Evolutionary conservation across 2,888 invertebrate species (phyloP).

Genomic region (Sinodicranocentrus sp.): DNA sequence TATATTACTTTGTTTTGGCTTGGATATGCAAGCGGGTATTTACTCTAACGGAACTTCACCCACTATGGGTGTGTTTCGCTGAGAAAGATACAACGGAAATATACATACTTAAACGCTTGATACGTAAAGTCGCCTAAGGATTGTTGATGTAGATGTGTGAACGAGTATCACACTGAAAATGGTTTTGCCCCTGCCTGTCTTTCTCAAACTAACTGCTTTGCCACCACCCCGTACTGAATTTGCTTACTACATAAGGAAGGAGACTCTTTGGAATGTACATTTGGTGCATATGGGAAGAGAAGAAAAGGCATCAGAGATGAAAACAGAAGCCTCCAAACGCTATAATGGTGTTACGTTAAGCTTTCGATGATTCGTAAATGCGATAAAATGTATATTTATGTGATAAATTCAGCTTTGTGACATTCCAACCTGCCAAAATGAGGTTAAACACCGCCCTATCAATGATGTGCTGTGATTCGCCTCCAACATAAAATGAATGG

Average conservation of each 20-base stretch:
- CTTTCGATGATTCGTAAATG: slow-evolving; percentile 10
- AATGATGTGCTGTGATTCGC: neutral
- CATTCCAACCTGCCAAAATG: slow-evolving; percentile 22
- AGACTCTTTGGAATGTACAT: neutral
- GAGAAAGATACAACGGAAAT: slow-evolving; percentile 18
- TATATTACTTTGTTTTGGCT: slow-evolving; percentile 46
- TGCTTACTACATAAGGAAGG: neutral
- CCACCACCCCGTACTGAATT: neutral
- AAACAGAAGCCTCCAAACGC: neutral
- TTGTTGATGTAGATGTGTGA: slow-evolving; percentile 17
- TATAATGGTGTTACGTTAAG: neutral
- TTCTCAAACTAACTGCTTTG: neutral
- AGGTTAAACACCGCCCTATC: neutral
- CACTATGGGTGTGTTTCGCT: slow-evolving; percentile 50
- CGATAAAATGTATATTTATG: slow-evolving; percentile 12
- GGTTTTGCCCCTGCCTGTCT: neutral
- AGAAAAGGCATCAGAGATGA: neutral
- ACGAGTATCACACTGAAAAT: neutral
- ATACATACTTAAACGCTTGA: neutral
- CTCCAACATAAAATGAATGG: neutral
- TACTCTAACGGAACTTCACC: slow-evolving; percentile 43
- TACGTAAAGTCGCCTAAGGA: neutral
- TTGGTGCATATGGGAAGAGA: neutral
- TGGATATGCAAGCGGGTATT: slow-evolving; percentile 19
- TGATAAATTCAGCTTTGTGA: slow-evolving; percentile 21